Base-by-base conservation (phyloP, 2,113 vertebrate genomes). In the human region DNA sequence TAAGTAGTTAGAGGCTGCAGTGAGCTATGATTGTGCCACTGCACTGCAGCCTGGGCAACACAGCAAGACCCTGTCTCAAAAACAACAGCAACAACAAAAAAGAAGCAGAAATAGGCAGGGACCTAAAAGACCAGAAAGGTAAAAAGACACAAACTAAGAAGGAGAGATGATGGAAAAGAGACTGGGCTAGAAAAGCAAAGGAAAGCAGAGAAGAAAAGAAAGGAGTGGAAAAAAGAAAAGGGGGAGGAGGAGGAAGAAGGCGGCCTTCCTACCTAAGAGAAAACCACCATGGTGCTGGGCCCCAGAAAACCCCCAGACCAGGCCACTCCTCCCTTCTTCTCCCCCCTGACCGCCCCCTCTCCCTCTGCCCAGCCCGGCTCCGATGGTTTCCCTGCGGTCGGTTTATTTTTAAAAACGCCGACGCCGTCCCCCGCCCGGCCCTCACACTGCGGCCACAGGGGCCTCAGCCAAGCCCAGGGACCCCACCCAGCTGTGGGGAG, bases 381-480 rank as follows among this genome's bases (percentile, higher is more conserved):
- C 97, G 43, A 96, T 98, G 98, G 98, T 97, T 98, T 98, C 97
- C 97, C 98, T 98, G 98, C 97, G 98, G 97, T 98, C 88, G 97
- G 97, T 98, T 98, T 98, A 98, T 98, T 98, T 98, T 98, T 98
- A 98, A 98, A 98, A 98, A 98, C 97, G 97, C 97, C 98, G 96
- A 98, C 97, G 97, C 97, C 81, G 87, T 97, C 98, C 98, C 97
- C 97, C 92, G 75, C 97, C 97, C 45, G 90, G 98, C 98, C 98
- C 98, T 98, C 98, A 96, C 98, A 97, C 98, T 98, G 98, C 95
- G 97, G 98, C 98, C 98, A 97, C 98, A 98, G 93, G 97, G 97
- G 97, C 98, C 98, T 97, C 97, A 97, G 98, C 98, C 98, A 98
- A 98, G 96, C 98, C 97, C 92, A 94, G 88, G 97, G 98, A 98